These are phyloP conservation scores for Carapus acus DNA, from an alignment of 2,797 vertebrate genomes.

Conservation along the genomic window DNA sequence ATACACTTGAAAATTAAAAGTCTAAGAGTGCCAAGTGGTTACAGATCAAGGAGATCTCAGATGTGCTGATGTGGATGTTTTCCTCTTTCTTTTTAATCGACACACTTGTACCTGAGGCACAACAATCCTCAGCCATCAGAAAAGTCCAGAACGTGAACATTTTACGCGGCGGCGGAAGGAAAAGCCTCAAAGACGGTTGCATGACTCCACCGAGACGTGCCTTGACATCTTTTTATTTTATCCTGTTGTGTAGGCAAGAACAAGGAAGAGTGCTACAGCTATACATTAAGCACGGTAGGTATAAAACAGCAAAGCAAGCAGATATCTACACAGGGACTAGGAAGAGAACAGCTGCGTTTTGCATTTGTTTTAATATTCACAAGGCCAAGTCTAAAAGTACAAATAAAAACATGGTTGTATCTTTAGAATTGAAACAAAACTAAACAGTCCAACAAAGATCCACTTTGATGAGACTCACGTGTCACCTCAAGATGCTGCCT, in stretches of 20 bases:
- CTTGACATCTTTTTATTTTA: constrained; percentile 61
- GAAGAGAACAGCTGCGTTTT: constrained; percentile 4
- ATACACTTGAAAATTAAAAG: no score
- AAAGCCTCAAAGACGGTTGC: constrained; percentile 21
- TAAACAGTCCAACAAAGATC: constrained; percentile 22
- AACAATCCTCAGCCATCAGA: no score
- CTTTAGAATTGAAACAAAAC: constrained; percentile 15
- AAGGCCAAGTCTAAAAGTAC: constrained; percentile 20
- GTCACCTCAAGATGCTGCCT: constrained; percentile 28
- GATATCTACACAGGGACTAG: constrained; percentile 15
- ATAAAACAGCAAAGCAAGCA: constrained; percentile 53
- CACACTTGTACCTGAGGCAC: no score
- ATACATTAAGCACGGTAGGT: constrained; percentile 45
- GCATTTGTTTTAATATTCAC: constrained; percentile 9
- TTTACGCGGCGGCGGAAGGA: neutral
- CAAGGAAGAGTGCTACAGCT: constrained; percentile 51
- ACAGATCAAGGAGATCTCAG: no score
- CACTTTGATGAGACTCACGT: constrained; percentile 11
- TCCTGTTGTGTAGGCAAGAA: constrained; percentile 44
- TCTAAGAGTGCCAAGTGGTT: no score
- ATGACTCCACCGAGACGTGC: neutral
- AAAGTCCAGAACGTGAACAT: neutral
- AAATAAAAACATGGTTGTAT: constrained; percentile 6
- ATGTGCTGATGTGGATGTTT: no score
- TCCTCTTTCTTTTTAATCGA: no score